These are phyloP conservation scores for Oreochromis tanganicae DNA, from an alignment of 2,113 vertebrate genomes.

Conservation along the genomic window DNA sequence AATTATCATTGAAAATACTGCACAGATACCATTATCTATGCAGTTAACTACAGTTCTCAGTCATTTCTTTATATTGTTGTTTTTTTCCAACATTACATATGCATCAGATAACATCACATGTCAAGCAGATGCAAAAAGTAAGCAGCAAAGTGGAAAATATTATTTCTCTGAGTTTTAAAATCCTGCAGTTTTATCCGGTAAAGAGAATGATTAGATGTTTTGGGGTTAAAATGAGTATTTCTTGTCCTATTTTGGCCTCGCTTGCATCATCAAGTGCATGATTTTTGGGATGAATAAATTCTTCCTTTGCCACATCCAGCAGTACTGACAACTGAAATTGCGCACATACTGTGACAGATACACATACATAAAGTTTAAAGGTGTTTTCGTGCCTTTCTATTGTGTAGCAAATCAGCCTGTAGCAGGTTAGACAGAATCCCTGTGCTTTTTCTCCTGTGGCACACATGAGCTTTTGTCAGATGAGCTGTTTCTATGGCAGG, in stretches of 20 bases:
- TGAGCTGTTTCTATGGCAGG: conserved; percentile 16
- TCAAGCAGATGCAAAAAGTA: background rate
- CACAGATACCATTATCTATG: background rate
- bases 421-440: background rate
- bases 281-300: background rate
- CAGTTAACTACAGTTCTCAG: background rate
- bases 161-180: accelerated
- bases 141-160: accelerated
- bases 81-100: background rate
- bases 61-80: background rate
- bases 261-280: conserved; percentile 8
- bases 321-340: background rate
- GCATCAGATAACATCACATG: background rate
- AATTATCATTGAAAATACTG: background rate
- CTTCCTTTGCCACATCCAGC: background rate
- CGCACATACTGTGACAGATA: background rate
- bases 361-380: background rate
- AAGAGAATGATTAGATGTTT: background rate
- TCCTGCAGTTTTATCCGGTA: background rate
- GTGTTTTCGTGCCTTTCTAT: background rate
- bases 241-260: background rate
- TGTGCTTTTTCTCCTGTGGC: background rate
- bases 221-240: background rate
- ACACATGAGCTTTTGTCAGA: conserved; percentile 5
- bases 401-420: background rate